Conservation (phyloP, 2,888 invertebrate species). For the Philaethria dido region DNA sequence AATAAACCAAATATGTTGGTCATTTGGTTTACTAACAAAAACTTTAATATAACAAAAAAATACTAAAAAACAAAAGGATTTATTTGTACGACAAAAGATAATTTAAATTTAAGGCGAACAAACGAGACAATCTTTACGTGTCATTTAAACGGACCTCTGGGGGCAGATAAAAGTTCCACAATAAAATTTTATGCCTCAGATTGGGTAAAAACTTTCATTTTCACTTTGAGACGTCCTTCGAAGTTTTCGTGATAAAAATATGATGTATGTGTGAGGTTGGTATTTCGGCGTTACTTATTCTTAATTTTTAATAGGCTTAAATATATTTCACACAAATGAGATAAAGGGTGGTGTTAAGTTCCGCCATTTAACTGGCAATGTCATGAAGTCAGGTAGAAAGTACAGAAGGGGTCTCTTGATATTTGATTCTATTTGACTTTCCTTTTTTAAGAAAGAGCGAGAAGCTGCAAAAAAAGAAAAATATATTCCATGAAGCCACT, state of each 20-base stretch:
- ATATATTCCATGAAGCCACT: too few relatives aligned
- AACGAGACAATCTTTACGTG: constrained; percentile 35
- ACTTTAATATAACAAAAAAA: too few relatives aligned
- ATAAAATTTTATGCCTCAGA: constrained; percentile 42
- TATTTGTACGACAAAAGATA: constrained; percentile 24
- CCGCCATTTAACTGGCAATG: too few relatives aligned
- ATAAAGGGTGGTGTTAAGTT: too few relatives aligned
- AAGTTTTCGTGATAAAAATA: constrained; percentile 18
- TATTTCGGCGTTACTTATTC: not conserved
- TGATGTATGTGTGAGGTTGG: constrained; percentile 6
- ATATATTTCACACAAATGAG: too few relatives aligned
- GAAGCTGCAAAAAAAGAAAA: too few relatives aligned
- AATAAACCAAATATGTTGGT: too few relatives aligned
- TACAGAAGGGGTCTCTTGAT: too few relatives aligned
- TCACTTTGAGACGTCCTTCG: constrained; percentile 34
- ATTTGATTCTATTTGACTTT: too few relatives aligned
- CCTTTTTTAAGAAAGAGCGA: too few relatives aligned
- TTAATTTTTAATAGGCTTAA: not conserved
- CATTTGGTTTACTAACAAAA: too few relatives aligned
- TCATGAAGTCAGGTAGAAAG: too few relatives aligned
- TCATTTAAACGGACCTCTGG: constrained; percentile 29
- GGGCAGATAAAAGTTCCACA: constrained; percentile 41
- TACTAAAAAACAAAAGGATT: constrained; percentile 2
- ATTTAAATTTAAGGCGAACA: constrained; percentile 31
- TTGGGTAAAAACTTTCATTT: constrained; percentile 31